Evolutionary conservation across 2,888 invertebrate genomes (phyloP).

Genomic region (Drosophila cyrtoloma): DNA sequence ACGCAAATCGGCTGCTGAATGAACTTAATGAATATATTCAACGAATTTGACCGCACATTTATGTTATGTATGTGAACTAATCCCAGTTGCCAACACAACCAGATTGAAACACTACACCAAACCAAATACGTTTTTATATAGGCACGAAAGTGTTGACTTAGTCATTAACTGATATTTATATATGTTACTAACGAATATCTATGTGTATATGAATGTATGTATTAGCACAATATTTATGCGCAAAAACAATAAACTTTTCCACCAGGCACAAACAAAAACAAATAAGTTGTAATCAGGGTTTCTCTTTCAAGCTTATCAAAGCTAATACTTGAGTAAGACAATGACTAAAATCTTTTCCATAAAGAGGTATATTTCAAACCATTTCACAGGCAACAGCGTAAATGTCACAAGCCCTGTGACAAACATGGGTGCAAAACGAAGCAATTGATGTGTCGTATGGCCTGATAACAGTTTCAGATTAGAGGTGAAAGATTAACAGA

Average conservation of each 20-base stretch:
- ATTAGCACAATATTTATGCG: neutral
- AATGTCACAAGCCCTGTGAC: neutral
- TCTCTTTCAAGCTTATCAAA: neutral
- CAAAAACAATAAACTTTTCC: neutral
- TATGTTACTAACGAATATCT: neutral
- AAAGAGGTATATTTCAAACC: neutral
- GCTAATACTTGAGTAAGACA: slow-evolving; percentile 14
- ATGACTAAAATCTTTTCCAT: slow-evolving; percentile 15
- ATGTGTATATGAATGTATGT: neutral
- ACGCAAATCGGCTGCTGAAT: slow-evolving; percentile 56
- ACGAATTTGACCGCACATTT: slow-evolving; percentile 33
- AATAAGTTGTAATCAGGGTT: neutral
- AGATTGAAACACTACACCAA: slow-evolving; percentile 15
- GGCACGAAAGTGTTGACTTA: slow-evolving; percentile 35
- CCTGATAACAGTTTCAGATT: slow-evolving; percentile 20
- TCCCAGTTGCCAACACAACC: slow-evolving; percentile 12
- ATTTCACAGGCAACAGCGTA: too few relatives aligned
- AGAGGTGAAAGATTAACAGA: slow-evolving; percentile 6
- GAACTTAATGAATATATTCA: neutral
- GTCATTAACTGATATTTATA: slow-evolving; percentile 26
- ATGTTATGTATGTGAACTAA: slow-evolving; percentile 6
- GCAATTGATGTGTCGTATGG: neutral
- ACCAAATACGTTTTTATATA: slow-evolving; percentile 45
- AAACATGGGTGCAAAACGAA: neutral
- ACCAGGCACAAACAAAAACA: neutral